Evolutionary conservation across 2,797 vertebrate species (phyloP).

Genomic region (Chiroxiphia lanceolata): DNA sequence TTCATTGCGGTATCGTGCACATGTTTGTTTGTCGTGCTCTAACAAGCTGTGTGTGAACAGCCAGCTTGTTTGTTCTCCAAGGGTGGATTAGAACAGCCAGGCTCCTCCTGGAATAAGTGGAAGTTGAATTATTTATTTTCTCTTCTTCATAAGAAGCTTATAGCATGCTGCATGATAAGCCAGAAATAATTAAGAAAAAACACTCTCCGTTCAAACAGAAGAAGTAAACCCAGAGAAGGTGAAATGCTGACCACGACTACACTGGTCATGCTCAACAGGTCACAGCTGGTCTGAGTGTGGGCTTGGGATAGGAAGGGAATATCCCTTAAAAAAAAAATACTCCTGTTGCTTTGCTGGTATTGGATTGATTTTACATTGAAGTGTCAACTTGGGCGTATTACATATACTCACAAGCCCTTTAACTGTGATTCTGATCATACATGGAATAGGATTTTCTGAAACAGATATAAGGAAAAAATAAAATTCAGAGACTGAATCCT

Average conservation of each 20-base stretch:
- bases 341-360: neutral
- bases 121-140: constrained; percentile 74
- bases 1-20: neutral
- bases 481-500: neutral
- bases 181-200: constrained; percentile 71
- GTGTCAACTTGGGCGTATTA: neutral
- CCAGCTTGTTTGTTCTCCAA: constrained; percentile 69
- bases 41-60: constrained; percentile 53
- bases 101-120: constrained; percentile 62
- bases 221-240: neutral
- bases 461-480: neutral
- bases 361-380: neutral
- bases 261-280: neutral
- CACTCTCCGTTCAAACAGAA: constrained; percentile 23
- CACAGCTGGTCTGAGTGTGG: neutral
- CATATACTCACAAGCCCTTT: neutral
- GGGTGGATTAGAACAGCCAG: constrained; percentile 69
- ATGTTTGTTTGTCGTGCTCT: constrained; percentile 53
- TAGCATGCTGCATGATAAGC: constrained; percentile 62
- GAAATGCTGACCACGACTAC: neutral
- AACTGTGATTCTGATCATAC: neutral
- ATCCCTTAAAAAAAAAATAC: neutral
- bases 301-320: neutral
- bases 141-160: constrained; percentile 71
- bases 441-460: neutral